Percentiles rank a stretch among this genome's conserved stretches.
Conservation (phyloP, 2,797 vertebrate genomes). For the Threskiornis aethiopicus region DNA sequence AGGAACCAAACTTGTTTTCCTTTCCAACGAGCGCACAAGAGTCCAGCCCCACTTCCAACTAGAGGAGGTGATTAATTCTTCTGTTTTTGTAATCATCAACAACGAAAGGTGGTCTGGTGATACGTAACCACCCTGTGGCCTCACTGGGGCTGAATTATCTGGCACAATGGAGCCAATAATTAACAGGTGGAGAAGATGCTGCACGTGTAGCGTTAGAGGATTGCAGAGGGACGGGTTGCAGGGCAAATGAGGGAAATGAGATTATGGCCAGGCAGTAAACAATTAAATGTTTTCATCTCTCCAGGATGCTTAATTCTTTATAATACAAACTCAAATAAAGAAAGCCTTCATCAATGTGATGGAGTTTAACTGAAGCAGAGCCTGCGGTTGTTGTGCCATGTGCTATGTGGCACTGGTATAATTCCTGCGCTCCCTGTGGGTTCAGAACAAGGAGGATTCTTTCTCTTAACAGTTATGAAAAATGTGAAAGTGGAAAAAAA, state of each 20-base stretch:
- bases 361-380: background rate
- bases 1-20: slow-evolving; percentile 12
- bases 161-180: slow-evolving; percentile 46
- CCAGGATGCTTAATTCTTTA: background rate
- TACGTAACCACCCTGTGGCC: background rate
- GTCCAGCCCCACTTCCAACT: background rate
- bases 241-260: background rate
- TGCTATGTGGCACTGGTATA: background rate
- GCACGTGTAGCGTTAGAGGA: background rate
- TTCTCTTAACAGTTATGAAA: background rate
- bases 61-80: slow-evolving; percentile 39
- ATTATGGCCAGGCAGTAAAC: background rate
- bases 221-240: background rate
- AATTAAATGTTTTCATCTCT: slow-evolving; percentile 18
- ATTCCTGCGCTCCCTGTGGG: background rate
- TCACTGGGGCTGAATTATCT: slow-evolving; percentile 1
- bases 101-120: fast-evolving
- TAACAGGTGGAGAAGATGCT: background rate
- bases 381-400: background rate
- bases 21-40: background rate
- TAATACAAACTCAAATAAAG: background rate
- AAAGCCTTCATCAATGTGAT: background rate
- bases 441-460: background rate
- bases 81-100: background rate
- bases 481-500: background rate